These are phyloP conservation scores for Hydropsyche tenuis DNA, from an alignment of 1,140 invertebrate species.

Conservation along the genomic window DNA sequence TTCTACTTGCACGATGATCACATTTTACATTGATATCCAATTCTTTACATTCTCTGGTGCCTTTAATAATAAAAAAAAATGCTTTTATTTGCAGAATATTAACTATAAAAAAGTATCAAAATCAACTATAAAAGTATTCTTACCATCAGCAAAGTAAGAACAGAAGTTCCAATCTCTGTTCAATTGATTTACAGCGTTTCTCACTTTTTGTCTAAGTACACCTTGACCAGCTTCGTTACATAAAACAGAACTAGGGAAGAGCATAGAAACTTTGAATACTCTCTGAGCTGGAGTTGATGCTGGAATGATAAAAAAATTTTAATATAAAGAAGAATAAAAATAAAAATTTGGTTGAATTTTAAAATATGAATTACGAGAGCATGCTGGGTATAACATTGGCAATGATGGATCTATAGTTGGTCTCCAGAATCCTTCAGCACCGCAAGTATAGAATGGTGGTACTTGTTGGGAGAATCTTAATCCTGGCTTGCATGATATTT, in stretches of 20 bases:
- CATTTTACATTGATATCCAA: slow-evolving; percentile 89
- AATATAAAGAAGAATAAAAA: slow-evolving; percentile 1
- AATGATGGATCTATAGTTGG: slow-evolving; percentile 80
- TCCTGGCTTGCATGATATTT: slow-evolving; percentile 86
- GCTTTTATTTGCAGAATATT: not conserved
- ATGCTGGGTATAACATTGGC: slow-evolving; percentile 88
- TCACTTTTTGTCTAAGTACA: slow-evolving; percentile 86
- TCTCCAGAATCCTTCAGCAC: slow-evolving; percentile 95
- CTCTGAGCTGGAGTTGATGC: slow-evolving; percentile 84
- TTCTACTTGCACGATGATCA: slow-evolving; percentile 72
- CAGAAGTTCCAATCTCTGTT: slow-evolving; percentile 95
- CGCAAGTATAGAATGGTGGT: slow-evolving; percentile 95
- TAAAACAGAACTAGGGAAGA: slow-evolving; percentile 91
- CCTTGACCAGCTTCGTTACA: slow-evolving; percentile 94
- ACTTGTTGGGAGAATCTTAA: slow-evolving; percentile 88
- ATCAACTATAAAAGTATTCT: slow-evolving; percentile 42
- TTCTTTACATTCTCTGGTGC: slow-evolving; percentile 81
- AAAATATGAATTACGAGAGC: slow-evolving; percentile 73
- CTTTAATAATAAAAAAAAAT: slow-evolving; percentile 47
- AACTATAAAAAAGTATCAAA: not conserved
- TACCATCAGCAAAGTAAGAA: slow-evolving; percentile 84
- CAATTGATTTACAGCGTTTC: slow-evolving; percentile 84
- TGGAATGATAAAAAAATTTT: slow-evolving; percentile 54
- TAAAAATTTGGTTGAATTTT: slow-evolving; percentile 13
- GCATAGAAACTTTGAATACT: slow-evolving; percentile 91